Conservation (phyloP, 2,113 vertebrate genomes). For the Tylochromis polylepis region DNA sequence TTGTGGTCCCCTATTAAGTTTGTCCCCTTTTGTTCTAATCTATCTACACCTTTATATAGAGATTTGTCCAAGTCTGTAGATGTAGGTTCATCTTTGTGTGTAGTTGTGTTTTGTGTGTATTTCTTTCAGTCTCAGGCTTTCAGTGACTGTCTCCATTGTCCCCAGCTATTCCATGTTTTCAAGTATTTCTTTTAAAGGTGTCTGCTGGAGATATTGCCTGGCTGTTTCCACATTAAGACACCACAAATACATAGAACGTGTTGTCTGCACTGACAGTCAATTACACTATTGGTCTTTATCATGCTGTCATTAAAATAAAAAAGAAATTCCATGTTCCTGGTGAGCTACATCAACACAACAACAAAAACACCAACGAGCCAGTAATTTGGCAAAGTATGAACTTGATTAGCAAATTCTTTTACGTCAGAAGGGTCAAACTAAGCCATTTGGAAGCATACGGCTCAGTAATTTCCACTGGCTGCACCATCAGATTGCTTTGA, state of each 20-base stretch:
- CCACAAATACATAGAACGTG: background rate
- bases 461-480: background rate
- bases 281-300: background rate
- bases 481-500: background rate
- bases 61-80: background rate
- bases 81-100: background rate
- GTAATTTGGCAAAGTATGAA: background rate
- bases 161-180: background rate
- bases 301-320: background rate
- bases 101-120: background rate
- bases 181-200: background rate
- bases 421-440: background rate
- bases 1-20: background rate
- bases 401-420: background rate
- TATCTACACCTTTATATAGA: background rate
- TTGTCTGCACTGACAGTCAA: background rate
- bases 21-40: background rate
- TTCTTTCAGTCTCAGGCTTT: background rate
- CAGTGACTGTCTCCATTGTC: background rate
- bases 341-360: background rate
- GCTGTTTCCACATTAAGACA: background rate
- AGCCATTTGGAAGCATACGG: background rate
- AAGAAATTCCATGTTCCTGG: background rate
- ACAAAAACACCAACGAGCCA: background rate
- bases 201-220: background rate